Base-by-base conservation (phyloP, 2,888 invertebrate species). In the Heliconius charithonia region DNA sequence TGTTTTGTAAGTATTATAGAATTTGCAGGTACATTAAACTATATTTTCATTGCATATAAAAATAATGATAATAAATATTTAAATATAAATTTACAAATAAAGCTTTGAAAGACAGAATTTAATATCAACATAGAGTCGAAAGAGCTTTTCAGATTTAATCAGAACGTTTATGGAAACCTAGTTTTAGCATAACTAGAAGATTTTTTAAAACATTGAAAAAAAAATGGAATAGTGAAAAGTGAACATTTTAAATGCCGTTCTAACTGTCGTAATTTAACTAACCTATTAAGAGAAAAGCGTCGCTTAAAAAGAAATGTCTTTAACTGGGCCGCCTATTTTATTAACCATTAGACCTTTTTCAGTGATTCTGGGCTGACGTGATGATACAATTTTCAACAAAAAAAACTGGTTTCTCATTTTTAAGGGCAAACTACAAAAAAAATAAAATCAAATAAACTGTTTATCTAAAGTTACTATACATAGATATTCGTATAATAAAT, bases 301-400 rank as follows among this genome's bases (percentile, higher is more conserved):
- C 41, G 59, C 65, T 63, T 41, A 74, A 45, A 74, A 74, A 63
- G 63, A 74, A 63, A 41, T 74, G 19, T 74, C 62, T 63, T 63
- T 41, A 63, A 74, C 62, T 41, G 74, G 62, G 62, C 41, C 27
- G 63, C 62, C 45, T 27, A 45, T 41, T 74, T 74, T 65, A 74
- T 74, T 65, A 65, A 63, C 74, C 63, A 74, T 74, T 74, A 74
- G 63, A 74, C 74, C 74, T 74, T 74, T 74, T 74, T 74, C 63
- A 74, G 74, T 63, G 74, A 74, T 63, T 74, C 63, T 63, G 27
- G 62, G 27, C 63, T 10, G 41, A 63, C 41, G 74, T 62, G 62
- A 22, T 41, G 27, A 27, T 41, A 22, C 63, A 41, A 41, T 63
- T 27, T 22, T 63, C 37, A 63, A 32, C 59, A 25, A 74, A 63